Base-by-base conservation (phyloP, 2,888 invertebrate species). In the Camponotus fellah region DNA sequence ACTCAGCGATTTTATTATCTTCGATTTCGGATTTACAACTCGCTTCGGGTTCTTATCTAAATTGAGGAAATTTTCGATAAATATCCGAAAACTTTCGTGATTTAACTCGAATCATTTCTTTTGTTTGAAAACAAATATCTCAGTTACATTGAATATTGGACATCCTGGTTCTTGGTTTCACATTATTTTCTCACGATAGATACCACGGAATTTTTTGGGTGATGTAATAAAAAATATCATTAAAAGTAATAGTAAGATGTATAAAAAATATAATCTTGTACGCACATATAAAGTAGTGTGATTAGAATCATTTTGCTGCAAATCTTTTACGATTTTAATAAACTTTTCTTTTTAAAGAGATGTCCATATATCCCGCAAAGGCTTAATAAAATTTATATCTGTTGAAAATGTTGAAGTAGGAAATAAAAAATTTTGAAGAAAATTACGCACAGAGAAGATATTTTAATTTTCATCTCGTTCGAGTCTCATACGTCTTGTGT, bases 11-110 rank as follows among this genome's bases (percentile, higher is more conserved):
- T 69, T 79, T 79, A 69, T 69, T 72, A 60, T 62, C 21, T 4
- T 60, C 46, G 58, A 79, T 71, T 56, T 79, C 71, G 21, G 26
- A 80, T 72, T 80, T 77, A 77, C 32, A 68, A 34, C 43, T 77
- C 43, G 37, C 65, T 32, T 72, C 37, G 37, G 8, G 60, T 37
- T 26, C 60, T 72, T 62, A 72, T 80, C 60, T 80, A 72, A 80
- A 71, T 71, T 71, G 71, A 21, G 37, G 14, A 80, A 71, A 72
- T 80, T 72, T 60, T 53, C 32, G 46, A 60, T 62, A 60, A 71
- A 60, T 71, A 60, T 56, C 34, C 72, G 21, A 10, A 26, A 62
- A 49, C 46, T 80, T 72, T 21, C 8, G 3, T 17, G 46, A 32
- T 37, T 72, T 17, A 49, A 3, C 21, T 43, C 46, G 37, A 17